Evolutionary conservation across 2,888 invertebrate species (phyloP).

Genomic region (Troides aeacus): DNA sequence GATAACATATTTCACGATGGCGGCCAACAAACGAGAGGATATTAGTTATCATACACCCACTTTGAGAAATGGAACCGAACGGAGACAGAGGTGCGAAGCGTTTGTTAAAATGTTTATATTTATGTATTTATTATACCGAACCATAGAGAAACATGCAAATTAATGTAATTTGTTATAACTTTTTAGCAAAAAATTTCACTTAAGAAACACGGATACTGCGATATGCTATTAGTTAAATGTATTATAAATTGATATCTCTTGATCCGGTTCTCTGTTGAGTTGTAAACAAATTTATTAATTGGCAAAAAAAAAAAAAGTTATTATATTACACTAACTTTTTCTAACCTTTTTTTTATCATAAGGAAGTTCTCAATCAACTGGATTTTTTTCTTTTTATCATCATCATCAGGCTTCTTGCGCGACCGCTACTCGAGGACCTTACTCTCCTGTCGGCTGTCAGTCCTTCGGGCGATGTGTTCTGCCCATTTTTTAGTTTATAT

Average conservation of each 20-base stretch:
- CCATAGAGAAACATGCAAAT: conserved; percentile 32
- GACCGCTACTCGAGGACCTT: no score
- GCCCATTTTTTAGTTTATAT: no score
- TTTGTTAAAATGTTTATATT: conserved; percentile 33
- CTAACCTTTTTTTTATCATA: not conserved
- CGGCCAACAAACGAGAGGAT: conserved; percentile 10
- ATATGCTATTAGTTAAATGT: conserved; percentile 24
- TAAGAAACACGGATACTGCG: conserved; percentile 28
- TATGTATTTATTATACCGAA: conserved; percentile 27
- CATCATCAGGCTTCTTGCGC: no score
- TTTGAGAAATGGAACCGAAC: conserved; percentile 8
- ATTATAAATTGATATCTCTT: conserved; percentile 24
- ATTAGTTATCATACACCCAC: conserved; percentile 33
- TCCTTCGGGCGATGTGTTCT: no score
- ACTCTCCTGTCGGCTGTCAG: no score
- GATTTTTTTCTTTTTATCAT: no score
- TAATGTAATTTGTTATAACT: conserved; percentile 30
- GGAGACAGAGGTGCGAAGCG: conserved; percentile 32
- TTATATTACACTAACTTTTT: not conserved
- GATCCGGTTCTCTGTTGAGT: conserved; percentile 23
- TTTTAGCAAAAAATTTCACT: conserved; percentile 34
- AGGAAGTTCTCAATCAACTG: no score
- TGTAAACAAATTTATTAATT: conserved; percentile 18
- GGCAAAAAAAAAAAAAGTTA: not conserved
- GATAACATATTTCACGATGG: not conserved